Evolutionary conservation across 2,797 vertebrate species (phyloP), one percentile per base, ranked within the genome.

Genomic region (Tachyglossus aculeatus): DNA sequence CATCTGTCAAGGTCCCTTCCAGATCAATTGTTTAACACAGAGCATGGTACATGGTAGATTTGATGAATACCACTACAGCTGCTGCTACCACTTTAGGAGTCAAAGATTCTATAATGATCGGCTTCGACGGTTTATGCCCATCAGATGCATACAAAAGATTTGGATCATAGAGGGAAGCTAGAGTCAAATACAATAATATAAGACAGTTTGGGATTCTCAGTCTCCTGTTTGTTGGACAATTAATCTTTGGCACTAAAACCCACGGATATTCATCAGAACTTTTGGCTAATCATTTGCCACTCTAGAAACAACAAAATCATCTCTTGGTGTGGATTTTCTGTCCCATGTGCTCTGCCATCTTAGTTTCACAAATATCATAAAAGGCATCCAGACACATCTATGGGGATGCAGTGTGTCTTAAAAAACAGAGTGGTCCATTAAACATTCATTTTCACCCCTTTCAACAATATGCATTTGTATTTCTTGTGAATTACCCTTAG

Each of bases 401-500:
- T 33, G 27, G 51, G n/a, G 47, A 3, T 29, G 45, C 22, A 39
- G n/a, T n/a, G n/a, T n/a, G n/a, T n/a, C n/a, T n/a, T 37, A 62
- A 52, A 22, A 58, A 31, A 56, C 73, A 45, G 6, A 27, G 45
- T 60, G 71, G 39, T 55, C 13, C 18, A 58, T 8, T 38, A 66
- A 71, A 57, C 24, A 45, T 18, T 71, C 63, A 2, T 5, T 12
- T 63, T 6, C 3, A 50, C 19, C 32, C 76, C 31, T 41, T 54
- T 73, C 50, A 29, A 5, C 14, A 55, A 64, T 66, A 50, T 24
- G 77, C 18, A 41, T 78, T 61, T 55, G 7, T 77, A 5, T 41
- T n/a, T 56, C 52, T 68, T 60, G 32, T 70, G 74, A 82, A 62
- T 47, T 54, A 21, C 47, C 10, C 31, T 37, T 63, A 67, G 25